Base-by-base conservation (phyloP, 1,140 invertebrate species). In the Hypothenemus hampei region DNA sequence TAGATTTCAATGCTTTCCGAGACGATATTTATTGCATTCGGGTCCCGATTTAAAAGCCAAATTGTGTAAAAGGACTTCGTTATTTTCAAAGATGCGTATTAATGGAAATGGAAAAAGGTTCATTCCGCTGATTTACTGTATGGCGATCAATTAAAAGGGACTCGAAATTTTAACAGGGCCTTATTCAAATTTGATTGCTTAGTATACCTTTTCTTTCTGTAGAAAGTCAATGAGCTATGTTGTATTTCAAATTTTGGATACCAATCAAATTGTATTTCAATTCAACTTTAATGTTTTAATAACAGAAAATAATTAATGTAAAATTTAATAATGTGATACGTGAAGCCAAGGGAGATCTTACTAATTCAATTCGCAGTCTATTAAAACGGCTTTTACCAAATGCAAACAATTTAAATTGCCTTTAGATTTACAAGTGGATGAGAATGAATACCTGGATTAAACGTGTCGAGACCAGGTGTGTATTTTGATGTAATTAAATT, bases 391-490 rank as follows among this genome's bases (percentile, higher is more conserved):
- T 41, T 51, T 51, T 51, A 26, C 48, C 46, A 49, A 35, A 26
- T 20, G 37, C 48, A 51, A 40, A 51, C 48, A 41, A 24, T 51
- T 51, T 41, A 51, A 51, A 51, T 51, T 51, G 35, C 48, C 48
- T 36, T 49, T 29, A 26, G 37, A 51, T 51, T 31, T 29, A 41
- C 37, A 41, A 51, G 48, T 51, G 48, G 48, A 41, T 41, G 36
- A n/a, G 4, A 51, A 41, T 41, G 48, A 41, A 51, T 51, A 26
- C 37, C 23, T n/a, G 41, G 36, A 51, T 51, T 51, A 40, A 40
- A 37, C 31, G 33, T 49, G 33, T 49, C 36, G 16, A 19, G 48
- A 24, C 23, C 37, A 41, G 35, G 48, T 50, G 23, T 40, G 23
- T 49, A 37, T 49, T 49, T 37, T 39, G 46, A 49, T 37, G 46